A percentile compares a stretch with the other conserved stretches of the same genome.
Evolutionary conservation across 2,888 invertebrate genomes (phyloP).

Genomic region (Carabus problematicus): DNA sequence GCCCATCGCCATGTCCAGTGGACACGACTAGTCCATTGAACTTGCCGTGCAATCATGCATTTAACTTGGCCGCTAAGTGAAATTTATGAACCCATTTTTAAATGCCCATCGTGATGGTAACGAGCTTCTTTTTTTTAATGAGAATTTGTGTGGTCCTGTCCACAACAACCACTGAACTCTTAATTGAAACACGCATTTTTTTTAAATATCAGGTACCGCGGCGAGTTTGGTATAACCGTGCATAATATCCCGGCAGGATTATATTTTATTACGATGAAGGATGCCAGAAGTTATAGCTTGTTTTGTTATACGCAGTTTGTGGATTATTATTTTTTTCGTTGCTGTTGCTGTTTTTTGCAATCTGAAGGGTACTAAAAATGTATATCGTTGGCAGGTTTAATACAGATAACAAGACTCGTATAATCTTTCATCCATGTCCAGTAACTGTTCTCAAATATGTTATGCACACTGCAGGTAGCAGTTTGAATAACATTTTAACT

Average conservation of each 20-base stretch:
- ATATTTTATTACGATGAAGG: slow-evolving; percentile 18
- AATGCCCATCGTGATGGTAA: slow-evolving; percentile 11
- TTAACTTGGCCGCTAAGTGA: slow-evolving; percentile 11
- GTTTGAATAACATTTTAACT: no score
- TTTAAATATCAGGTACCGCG: slow-evolving; percentile 12
- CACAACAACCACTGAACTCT: slow-evolving; percentile 2
- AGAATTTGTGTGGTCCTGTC: slow-evolving; percentile 37
- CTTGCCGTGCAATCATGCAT: no score
- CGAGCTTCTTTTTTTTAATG: slow-evolving; percentile 30
- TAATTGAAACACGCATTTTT: slow-evolving; percentile 30
- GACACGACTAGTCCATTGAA: background rate
- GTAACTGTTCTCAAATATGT: slow-evolving; percentile 2
- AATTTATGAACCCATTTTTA: slow-evolving; percentile 26
- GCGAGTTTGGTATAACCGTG: no score
- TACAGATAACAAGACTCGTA: no score
- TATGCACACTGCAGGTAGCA: no score
- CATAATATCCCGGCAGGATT: no score
- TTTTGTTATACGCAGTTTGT: no score
- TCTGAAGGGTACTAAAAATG: no score
- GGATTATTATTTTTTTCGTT: slow-evolving; percentile 27
- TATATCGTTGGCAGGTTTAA: no score
- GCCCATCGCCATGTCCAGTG: background rate
- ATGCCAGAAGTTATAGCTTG: slow-evolving; percentile 20
- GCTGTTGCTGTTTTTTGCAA: no score
- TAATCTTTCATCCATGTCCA: background rate